phyloP scores from a whole-genome alignment of 1,140 invertebrate genomes.

The Drosophila bocki region DNA sequence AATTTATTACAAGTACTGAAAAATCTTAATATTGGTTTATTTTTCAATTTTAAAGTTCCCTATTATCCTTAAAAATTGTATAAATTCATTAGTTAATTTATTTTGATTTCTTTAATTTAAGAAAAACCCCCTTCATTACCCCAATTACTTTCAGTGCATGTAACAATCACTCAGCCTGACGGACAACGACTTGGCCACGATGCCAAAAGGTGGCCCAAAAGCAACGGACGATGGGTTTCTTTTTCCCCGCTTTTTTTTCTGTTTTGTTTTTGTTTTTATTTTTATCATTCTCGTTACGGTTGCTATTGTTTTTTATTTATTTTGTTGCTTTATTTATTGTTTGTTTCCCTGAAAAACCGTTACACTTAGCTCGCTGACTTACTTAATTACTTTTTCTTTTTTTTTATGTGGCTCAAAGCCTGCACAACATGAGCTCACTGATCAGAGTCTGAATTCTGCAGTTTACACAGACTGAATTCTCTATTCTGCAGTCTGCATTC shows the following conservation, averaged over 20 bases:
- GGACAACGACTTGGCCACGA: conserved; percentile 50
- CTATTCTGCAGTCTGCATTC: neutral
- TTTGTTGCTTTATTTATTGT: conserved; percentile 23
- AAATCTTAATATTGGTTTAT: no score
- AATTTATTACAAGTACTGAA: no score
- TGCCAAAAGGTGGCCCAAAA: conserved; percentile 62
- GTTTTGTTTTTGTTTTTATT: neutral
- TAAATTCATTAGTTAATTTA: neutral
- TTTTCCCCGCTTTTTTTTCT: neutral
- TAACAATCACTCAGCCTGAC: conserved; percentile 10
- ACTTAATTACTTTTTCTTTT: neutral
- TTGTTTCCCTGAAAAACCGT: conserved; percentile 46
- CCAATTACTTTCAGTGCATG: neutral
- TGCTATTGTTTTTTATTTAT: conserved; percentile 30
- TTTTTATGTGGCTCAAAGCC: neutral
- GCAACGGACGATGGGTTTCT: conserved; percentile 40
- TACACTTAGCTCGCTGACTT: conserved; percentile 42
- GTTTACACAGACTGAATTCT: conserved; percentile 6
- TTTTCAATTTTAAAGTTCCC: neutral
- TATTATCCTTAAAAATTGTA: no score
- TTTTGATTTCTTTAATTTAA: no score
- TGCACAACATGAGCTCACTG: conserved; percentile 25
- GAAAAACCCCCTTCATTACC: no score
- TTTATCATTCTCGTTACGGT: conserved; percentile 23
- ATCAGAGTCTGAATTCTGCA: neutral